Percentiles rank a stretch among this genome's conserved stretches.
These are phyloP conservation scores for Nasonia vitripennis DNA, from an alignment of 1,140 invertebrate genomes.

Conservation along the genomic window DNA sequence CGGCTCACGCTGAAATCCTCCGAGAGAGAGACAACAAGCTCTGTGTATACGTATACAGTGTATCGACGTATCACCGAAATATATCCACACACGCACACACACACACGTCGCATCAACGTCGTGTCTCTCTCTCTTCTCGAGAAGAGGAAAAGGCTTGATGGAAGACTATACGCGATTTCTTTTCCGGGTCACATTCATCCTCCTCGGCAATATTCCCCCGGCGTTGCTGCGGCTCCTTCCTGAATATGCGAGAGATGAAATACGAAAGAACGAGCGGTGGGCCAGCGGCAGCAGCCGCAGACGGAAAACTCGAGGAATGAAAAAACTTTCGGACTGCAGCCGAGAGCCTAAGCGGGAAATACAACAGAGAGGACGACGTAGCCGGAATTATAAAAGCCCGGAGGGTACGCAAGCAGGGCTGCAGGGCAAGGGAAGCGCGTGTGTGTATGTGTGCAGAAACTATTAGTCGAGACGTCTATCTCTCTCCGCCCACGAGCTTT, in stretches of 20 bases:
- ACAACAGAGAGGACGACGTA: background rate
- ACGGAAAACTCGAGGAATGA: constrained; percentile 37
- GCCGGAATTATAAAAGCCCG: constrained; percentile 28
- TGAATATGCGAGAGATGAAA: constrained; percentile 24
- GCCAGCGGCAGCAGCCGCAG: background rate
- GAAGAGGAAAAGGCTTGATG: background rate
- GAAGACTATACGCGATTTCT: constrained; percentile 5
- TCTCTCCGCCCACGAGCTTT: background rate
- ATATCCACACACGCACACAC: background rate
- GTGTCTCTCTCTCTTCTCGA: background rate
- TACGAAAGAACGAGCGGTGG: background rate
- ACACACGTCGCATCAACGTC: background rate
- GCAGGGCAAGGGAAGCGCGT: too few relatives aligned
- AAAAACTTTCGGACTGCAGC: constrained; percentile 38
- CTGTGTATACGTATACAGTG: too few relatives aligned
- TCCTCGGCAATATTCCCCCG: background rate
- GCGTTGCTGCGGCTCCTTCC: background rate
- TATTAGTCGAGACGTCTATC: background rate
- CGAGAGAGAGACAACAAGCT: too few relatives aligned
- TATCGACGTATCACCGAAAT: background rate
- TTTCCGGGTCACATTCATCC: background rate
- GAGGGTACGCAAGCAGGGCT: too few relatives aligned
- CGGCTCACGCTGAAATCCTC: too few relatives aligned
- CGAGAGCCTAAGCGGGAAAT: background rate
- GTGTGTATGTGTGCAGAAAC: background rate